Conservation (phyloP, 2,888 invertebrate genomes). For the Folsomia candida region DNA sequence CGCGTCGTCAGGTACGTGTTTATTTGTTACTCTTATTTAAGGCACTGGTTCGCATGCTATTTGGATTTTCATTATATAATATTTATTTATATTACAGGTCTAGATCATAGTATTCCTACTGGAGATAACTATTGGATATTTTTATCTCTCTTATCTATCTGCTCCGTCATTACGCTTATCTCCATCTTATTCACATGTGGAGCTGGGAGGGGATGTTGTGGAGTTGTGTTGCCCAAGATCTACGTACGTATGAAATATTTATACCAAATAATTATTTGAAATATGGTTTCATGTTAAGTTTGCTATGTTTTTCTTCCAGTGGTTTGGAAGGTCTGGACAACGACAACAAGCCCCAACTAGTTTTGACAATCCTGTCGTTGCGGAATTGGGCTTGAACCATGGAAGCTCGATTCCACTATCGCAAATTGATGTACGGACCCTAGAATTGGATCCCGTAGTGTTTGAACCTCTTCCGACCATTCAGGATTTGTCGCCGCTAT, state of each 20-base stretch:
- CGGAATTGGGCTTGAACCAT: constrained; percentile 17
- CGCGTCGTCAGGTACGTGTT: no score
- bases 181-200: constrained; percentile 31
- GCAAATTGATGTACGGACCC: constrained; percentile 47
- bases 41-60: no score
- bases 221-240: constrained; percentile 18
- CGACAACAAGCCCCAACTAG: constrained; percentile 29
- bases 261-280: background rate
- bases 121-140: background rate
- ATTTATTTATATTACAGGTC: no score
- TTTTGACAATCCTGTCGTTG: constrained; percentile 47
- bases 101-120: no score
- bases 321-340: constrained; percentile 36
- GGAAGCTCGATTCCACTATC: constrained; percentile 41
- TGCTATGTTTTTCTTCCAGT: constrained; percentile 21
- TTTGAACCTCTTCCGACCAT: constrained; percentile 50
- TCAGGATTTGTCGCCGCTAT: constrained; percentile 41
- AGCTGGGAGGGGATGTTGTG: constrained; percentile 42
- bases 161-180: constrained; percentile 20
- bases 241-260: constrained; percentile 25
- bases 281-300: background rate
- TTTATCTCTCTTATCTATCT: background rate
- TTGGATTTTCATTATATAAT: no score
- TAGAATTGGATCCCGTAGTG: constrained; percentile 48
- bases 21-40: no score